Conservation (phyloP, 2,113 vertebrate species). For the Noctilio leporinus region DNA sequence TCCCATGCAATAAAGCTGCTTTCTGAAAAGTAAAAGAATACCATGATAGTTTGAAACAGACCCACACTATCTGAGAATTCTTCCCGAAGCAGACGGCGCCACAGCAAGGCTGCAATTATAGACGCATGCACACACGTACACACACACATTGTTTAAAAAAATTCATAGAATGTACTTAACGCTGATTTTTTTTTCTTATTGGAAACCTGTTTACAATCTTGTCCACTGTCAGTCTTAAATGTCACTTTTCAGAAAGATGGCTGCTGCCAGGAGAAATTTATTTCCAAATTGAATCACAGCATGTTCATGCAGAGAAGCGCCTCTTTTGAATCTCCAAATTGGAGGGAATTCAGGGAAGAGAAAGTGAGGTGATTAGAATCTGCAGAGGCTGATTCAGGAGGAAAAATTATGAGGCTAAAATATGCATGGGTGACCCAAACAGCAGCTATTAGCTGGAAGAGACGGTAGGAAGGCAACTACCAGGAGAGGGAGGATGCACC, state of each 20-base stretch:
- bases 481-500: not conserved
- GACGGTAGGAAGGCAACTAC: not conserved
- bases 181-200: conserved; percentile 47
- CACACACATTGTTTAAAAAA: conserved; percentile 53
- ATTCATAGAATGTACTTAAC: conserved; percentile 54
- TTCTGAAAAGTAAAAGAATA: conserved; percentile 40
- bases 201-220: conserved; percentile 73
- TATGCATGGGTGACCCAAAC: conserved; percentile 54
- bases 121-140: not conserved
- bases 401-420: conserved; percentile 62
- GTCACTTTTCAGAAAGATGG: conserved; percentile 66
- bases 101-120: conserved; percentile 64
- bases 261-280: conserved; percentile 69
- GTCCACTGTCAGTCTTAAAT: conserved; percentile 73
- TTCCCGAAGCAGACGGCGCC: conserved; percentile 40
- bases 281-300: conserved; percentile 72
- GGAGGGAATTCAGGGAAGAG: conserved; percentile 68
- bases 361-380: conserved; percentile 69
- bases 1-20: conserved; percentile 30
- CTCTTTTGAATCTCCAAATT: conserved; percentile 75
- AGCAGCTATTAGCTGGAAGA: not conserved
- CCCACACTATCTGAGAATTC: conserved; percentile 5
- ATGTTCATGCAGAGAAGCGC: conserved; percentile 69
- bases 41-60: conserved; percentile 34
- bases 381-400: conserved; percentile 60